phyloP scores from a whole-genome alignment of 2,113 vertebrate genomes.

The Corythornis vintsioides region DNA sequence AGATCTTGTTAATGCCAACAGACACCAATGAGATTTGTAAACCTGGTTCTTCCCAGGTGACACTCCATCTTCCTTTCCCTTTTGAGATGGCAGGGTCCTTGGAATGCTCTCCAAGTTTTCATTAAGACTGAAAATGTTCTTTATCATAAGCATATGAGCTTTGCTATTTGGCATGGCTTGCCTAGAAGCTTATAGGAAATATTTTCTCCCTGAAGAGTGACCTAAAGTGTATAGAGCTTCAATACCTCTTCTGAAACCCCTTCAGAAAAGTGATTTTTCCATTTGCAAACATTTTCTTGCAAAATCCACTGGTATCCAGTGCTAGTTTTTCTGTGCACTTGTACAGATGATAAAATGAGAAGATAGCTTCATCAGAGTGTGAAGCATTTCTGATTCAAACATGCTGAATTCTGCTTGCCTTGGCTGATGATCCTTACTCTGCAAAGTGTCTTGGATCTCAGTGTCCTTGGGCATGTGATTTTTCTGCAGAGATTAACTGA shows the following conservation, averaged over 20 bases:
- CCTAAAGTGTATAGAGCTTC: not conserved
- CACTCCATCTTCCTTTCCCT: not conserved
- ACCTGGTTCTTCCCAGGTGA: not conserved
- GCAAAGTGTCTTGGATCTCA: not conserved
- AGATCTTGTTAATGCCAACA: not conserved
- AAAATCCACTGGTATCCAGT: not conserved
- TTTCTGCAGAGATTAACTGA: not conserved
- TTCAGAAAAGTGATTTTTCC: not conserved
- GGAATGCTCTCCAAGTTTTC: not conserved
- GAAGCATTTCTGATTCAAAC: not conserved
- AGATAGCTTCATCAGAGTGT: not conserved
- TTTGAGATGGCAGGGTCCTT: not conserved
- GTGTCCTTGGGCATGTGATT: not conserved
- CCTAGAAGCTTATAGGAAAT: not conserved
- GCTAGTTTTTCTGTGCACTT: not conserved
- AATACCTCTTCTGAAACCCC: not conserved
- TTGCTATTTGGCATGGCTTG: not conserved
- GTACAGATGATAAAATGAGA: not conserved
- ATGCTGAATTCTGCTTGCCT: not conserved
- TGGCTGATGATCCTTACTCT: not conserved
- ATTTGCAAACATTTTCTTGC: not conserved
- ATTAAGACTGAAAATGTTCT: not conserved
- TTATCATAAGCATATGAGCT: not conserved
- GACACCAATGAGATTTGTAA: not conserved
- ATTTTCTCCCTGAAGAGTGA: not conserved